Base-by-base conservation (phyloP, 2,113 vertebrate species). In the Sander lucioperca region DNA sequence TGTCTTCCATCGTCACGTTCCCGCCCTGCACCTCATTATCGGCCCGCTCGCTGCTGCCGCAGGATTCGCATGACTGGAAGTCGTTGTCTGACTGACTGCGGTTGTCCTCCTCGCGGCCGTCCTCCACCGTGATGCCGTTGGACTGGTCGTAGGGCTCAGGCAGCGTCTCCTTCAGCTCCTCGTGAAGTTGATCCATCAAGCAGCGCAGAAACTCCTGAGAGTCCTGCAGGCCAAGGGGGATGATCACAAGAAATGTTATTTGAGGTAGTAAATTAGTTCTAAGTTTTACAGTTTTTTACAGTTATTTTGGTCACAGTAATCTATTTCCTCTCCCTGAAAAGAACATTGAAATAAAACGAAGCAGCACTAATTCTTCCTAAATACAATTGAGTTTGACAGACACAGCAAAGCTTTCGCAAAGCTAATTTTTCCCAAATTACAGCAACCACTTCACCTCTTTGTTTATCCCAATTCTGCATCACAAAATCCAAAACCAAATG, bases 181-280 rank as follows among this genome's bases (percentile, higher is more conserved):
- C 98, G 43, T 99, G 98, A 81, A 99, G 97, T 67, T 99, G 96
- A 94, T 99, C 98, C 98, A 99, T 99, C 64, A 99, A 88, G 86
- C 98, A 99, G 74, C 98, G 97, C 83, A 99, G 93, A 92, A 99
- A 99, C 91, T 99, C 98, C 90, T 99, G 98, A 43, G 98, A 99
- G 70, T 99, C 98, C 98, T 99, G 73, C 6, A 25, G 1, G 48
- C 6, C 12, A 21, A 33, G 25, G 4, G 56, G 63, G 19, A 77
- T 19, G 51, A 64, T 77, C 43, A 59, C 23, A 43, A 8, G 51
- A 70, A 50, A 77, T 11, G 18, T 77, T 50, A 43, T 57, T n/a
- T 27, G 53, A 68, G 23, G 39, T 19, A 14, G 27, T 47, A 61
- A 76, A 76, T 82, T 27, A 51, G 39, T 74, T 74, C 33, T 6